Evolutionary conservation across 2,797 vertebrate species (phyloP).

Genomic region (Peromyscus attwateri): DNA sequence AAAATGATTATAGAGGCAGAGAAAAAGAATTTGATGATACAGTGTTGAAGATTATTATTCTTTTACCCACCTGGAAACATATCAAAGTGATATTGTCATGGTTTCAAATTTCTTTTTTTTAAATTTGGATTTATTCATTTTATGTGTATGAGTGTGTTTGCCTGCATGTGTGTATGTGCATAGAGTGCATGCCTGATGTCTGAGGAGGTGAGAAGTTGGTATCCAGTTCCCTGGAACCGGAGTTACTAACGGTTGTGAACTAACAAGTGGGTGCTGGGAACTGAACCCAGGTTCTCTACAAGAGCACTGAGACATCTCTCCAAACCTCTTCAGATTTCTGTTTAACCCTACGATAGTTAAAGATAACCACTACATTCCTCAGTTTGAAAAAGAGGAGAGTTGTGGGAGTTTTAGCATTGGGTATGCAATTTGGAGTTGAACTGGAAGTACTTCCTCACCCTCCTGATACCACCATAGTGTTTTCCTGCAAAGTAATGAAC

Average conservation of each 20-base stretch:
- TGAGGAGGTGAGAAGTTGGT: neutral
- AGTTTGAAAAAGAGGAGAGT: slow-evolving; percentile 12
- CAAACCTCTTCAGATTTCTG: neutral
- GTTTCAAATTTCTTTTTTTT: slow-evolving; percentile 5
- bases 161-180: neutral
- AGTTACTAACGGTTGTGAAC: neutral
- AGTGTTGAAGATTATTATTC: neutral
- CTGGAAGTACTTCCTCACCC: neutral
- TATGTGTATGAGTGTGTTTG: neutral
- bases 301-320: neutral
- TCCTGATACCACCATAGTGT: neutral
- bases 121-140: neutral
- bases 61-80: neutral
- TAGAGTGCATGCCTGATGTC: neutral
- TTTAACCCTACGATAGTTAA: neutral
- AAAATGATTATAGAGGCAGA: neutral
- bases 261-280: neutral
- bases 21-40: neutral
- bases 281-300: neutral
- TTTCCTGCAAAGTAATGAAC: neutral
- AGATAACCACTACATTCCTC: neutral
- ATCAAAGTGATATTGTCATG: neutral
- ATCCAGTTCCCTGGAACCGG: neutral
- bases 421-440: neutral
- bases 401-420: slow-evolving; percentile 2